phyloP scores from a whole-genome alignment of 1,140 invertebrate genomes.

The Augochlora pura region DNA sequence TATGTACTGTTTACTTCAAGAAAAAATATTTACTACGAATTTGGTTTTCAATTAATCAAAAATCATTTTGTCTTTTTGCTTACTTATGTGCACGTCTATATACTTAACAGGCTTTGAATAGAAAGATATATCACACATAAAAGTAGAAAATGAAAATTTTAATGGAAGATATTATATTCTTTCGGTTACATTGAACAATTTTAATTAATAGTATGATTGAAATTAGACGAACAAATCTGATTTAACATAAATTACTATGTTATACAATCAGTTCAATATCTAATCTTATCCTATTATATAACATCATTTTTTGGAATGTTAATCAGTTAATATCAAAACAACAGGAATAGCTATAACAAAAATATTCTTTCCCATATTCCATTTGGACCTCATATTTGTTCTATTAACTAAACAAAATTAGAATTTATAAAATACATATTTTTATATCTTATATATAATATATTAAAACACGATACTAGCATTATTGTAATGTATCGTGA shows the following conservation, averaged over 20 bases:
- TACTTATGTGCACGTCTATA: background rate
- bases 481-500: slow-evolving; percentile 4
- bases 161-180: slow-evolving; percentile 44
- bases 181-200: slow-evolving; percentile 27
- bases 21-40: slow-evolving; percentile 9
- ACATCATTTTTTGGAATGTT: background rate
- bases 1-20: slow-evolving; percentile 3
- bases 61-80: background rate
- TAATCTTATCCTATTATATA: slow-evolving; percentile 23
- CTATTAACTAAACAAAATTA: slow-evolving; percentile 17
- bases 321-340: slow-evolving; percentile 4
- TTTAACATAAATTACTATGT: slow-evolving; percentile 27
- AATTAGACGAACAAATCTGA: slow-evolving; percentile 7
- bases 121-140: slow-evolving; percentile 39
- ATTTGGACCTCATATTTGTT: slow-evolving; percentile 12
- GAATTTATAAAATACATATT: slow-evolving; percentile 38
- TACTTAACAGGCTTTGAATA: background rate
- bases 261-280: slow-evolving; percentile 40
- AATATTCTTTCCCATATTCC: background rate
- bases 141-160: slow-evolving; percentile 45
- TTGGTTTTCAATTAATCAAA: slow-evolving; percentile 31
- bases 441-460: slow-evolving; percentile 19
- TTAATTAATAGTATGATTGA: slow-evolving; percentile 8
- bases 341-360: slow-evolving; percentile 20
- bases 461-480: slow-evolving; percentile 38